Percentiles rank a stretch among this genome's conserved stretches.
Conservation (phyloP, 2,888 invertebrate genomes). For the Acronicta alni region DNA sequence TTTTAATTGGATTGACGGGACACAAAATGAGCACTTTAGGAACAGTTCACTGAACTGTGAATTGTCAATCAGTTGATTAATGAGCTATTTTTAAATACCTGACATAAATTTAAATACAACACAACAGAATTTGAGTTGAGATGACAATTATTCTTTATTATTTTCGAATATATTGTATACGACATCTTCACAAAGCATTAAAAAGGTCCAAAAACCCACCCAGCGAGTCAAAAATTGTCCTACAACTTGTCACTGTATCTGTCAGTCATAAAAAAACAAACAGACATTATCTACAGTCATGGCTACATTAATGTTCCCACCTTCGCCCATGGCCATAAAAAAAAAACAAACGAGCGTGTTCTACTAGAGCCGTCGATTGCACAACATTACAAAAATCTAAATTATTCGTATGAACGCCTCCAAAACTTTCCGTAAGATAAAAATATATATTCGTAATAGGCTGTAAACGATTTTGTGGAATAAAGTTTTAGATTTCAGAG, state of each 20-base stretch:
- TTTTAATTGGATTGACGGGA: too few species aligned
- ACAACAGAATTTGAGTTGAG: too few species aligned
- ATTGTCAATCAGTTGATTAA: too few species aligned
- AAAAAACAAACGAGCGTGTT: slow-evolving; percentile 15
- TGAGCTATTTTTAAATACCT: too few species aligned
- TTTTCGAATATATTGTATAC: too few species aligned
- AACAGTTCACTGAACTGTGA: too few species aligned
- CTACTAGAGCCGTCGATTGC: slow-evolving; percentile 17
- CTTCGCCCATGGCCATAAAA: slow-evolving; percentile 18
- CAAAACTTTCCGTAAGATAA: slow-evolving; percentile 5
- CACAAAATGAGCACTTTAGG: too few species aligned
- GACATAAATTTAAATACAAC: too few species aligned
- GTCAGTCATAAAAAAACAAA: slow-evolving; percentile 12
- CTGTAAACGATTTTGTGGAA: not conserved
- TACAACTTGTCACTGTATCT: slow-evolving; percentile 5
- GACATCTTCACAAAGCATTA: too few species aligned
- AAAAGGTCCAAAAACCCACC: not conserved
- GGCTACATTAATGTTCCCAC: slow-evolving; percentile 23
- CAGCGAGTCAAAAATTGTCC: not conserved
- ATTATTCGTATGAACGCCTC: not conserved
- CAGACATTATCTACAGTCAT: slow-evolving; percentile 7
- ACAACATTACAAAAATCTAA: slow-evolving; percentile 25
- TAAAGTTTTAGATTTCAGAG: too few species aligned
- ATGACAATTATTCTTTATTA: too few species aligned
- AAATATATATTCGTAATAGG: not conserved